Evolutionary conservation across 2,888 invertebrate genomes (phyloP), one percentile per base, ranked within the genome.

Genomic region (Pardosa pseudoannulata): DNA sequence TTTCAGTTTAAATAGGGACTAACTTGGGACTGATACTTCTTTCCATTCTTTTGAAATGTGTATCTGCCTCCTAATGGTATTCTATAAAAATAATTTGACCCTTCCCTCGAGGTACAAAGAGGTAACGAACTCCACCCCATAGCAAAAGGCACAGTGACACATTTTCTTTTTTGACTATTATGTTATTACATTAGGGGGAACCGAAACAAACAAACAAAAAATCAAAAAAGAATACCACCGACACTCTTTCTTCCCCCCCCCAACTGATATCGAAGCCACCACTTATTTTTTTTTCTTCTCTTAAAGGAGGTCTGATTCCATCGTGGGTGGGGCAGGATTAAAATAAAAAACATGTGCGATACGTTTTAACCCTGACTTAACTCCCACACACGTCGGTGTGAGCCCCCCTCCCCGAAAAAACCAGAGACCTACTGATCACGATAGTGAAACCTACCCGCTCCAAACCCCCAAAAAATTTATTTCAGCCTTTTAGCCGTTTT

Each of bases 331-430:
- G 83, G 83, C 70, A 32, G 27, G 27, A 71, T 19, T 23, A 16
- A 23, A 46, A 78, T 71, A 83, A 72, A 83, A 78, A 83, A 65
- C 76, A 78, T 41, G 71, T 72, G 72, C 72, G 64, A 65, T 65
- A 36, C 23, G 78, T 78, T 78, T 83, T 83, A 83, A 78, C 83
- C 78, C 72, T 31, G 67, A 72, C 71, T 83, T 83, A 83, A 83
- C 83, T 78, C 83, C 83, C 83, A 83, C 83, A 83, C 83, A 83
- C 78, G 83, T 56, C 23, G 81, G 50, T 50, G n/a, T n/a, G n/a
- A n/a, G 19, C 41, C 64, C 28, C 41, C 19, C 41, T 41, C 28
- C 41, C 19, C 65, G 19, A 46, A 70, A 64, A 5, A 46, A 46
- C 46, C 9, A 41, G 76, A 70, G 68, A 39, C 29, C 56, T 74